Evolutionary conservation across 2,888 invertebrate genomes (phyloP).

Genomic region (Caprella mutica): DNA sequence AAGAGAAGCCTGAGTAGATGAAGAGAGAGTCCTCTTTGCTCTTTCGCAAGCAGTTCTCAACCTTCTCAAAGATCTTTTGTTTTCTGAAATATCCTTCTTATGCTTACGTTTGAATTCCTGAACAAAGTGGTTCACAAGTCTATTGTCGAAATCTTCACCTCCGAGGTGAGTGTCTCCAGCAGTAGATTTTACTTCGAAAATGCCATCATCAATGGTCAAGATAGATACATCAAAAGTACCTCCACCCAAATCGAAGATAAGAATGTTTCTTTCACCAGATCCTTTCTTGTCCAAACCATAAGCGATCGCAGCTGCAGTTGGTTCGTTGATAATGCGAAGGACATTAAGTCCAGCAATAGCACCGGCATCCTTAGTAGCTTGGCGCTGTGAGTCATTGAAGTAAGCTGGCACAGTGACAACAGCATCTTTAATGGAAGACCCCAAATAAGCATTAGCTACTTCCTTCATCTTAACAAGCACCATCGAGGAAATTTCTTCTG

Average conservation of each 20-base stretch:
- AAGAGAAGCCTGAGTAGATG: constrained; percentile 66
- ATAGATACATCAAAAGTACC: constrained; percentile 53
- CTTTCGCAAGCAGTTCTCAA: constrained; percentile 84
- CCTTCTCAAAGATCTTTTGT: constrained; percentile 52
- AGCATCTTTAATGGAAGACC: constrained; percentile 69
- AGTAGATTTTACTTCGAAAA: constrained; percentile 51
- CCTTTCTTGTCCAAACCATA: constrained; percentile 47
- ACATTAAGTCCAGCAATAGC: constrained; percentile 73
- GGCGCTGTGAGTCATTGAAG: constrained; percentile 81
- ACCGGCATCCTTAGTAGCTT: constrained; percentile 77
- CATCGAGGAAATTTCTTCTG: constrained; percentile 54
- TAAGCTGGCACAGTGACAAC: constrained; percentile 88
- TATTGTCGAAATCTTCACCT: constrained; percentile 67
- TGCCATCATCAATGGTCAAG: constrained; percentile 50
- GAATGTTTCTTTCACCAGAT: constrained; percentile 45
- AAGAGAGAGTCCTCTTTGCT: constrained; percentile 59
- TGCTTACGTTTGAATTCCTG: constrained; percentile 49
- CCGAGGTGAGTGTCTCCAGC: constrained; percentile 89
- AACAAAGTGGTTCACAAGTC: constrained; percentile 52
- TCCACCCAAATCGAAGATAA: constrained; percentile 55
- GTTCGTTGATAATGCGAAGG: constrained; percentile 78
- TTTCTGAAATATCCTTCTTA: constrained; percentile 43
- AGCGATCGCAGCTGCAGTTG: constrained; percentile 59
- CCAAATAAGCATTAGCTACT: constrained; percentile 76
- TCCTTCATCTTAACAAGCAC: constrained; percentile 45